Evolutionary conservation across 2,797 vertebrate species (phyloP).

Genomic region (Pangasius djambal): DNA sequence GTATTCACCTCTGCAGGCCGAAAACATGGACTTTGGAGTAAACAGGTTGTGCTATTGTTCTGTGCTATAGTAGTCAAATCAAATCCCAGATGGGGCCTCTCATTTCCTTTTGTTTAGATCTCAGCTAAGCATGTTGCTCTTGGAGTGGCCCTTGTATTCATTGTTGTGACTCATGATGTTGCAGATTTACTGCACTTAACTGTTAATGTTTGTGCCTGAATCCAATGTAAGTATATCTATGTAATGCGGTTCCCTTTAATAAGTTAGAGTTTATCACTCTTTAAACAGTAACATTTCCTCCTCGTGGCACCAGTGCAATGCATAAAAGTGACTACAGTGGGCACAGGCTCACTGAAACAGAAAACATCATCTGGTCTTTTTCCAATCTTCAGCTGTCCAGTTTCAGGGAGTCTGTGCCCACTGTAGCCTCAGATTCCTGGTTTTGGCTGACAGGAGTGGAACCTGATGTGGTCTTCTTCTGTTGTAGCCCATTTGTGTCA

Average conservation of each 20-base stretch:
- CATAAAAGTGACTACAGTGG: not conserved
- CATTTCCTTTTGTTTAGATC: constrained; percentile 54
- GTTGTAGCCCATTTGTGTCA: not conserved
- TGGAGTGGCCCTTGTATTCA: constrained; percentile 46
- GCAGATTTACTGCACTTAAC: constrained; percentile 33
- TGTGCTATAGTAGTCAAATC: constrained; percentile 46
- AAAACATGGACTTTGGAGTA: constrained; percentile 28
- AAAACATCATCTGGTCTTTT: not conserved
- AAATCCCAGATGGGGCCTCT: constrained; percentile 50
- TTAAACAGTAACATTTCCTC: not conserved
- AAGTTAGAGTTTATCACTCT: not conserved
- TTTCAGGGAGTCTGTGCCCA: not conserved
- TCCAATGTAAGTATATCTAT: constrained; percentile 32
- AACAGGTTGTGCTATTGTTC: constrained; percentile 57
- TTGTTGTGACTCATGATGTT: constrained; percentile 38
- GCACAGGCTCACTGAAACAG: not conserved
- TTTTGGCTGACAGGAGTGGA: not conserved
- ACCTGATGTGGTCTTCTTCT: not conserved
- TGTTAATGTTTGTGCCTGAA: constrained; percentile 41
- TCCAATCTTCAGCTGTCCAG: not conserved
- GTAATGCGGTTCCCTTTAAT: constrained; percentile 26
- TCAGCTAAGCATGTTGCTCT: constrained; percentile 40
- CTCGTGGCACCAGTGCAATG: not conserved
- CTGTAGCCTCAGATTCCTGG: not conserved
- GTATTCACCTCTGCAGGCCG: constrained; percentile 16